Base-by-base conservation (phyloP, 2,113 vertebrate genomes). In the Solea solea region DNA sequence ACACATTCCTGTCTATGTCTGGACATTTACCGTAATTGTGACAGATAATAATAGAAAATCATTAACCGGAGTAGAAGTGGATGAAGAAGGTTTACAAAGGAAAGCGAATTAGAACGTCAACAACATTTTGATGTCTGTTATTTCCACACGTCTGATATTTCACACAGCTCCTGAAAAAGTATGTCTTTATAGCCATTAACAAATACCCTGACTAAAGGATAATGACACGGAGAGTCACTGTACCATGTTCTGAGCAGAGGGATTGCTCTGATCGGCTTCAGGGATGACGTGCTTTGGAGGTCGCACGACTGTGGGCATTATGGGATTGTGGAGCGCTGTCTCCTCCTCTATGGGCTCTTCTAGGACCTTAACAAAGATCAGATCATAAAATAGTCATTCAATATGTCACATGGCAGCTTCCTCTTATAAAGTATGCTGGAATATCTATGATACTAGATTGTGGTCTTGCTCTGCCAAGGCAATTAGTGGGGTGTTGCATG, bases 321-420 rank as follows among this genome's bases (percentile, higher is more conserved):
- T 96, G 72, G 83, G 93, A 83, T 98, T 96, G 74, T 99, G 97
- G 75, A 97, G 96, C 0, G 96, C 93, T 0, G 96, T 98, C 86
- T 99, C 97, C 61, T 99, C 97, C 81, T 98, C 96, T 1, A 96
- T 99, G 70, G 96, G 94, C 91, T 99, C 98, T 79, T 98, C 97
- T 4, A 99, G 91, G 83, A 96, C 93, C 98, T 99, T 72, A 64
- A 72, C 45, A 64, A 64, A 58, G 54, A 73, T 3, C 0, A 53
- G 1, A 59, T 28, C 1, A 55, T 9, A 39, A 12, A 5, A 46
- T 39, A 15, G 48, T 3, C 16, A 12, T 1, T 53, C 16, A 41
- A 49, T 2, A 4, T 15, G 13, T 28, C 46, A 25, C 49, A 1
- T 21, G 21, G 4, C 4, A 25, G 21, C 12, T 8, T 45, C 14